Base-by-base conservation (phyloP, 1,140 invertebrate species). In the Drosophila nikananu region DNA sequence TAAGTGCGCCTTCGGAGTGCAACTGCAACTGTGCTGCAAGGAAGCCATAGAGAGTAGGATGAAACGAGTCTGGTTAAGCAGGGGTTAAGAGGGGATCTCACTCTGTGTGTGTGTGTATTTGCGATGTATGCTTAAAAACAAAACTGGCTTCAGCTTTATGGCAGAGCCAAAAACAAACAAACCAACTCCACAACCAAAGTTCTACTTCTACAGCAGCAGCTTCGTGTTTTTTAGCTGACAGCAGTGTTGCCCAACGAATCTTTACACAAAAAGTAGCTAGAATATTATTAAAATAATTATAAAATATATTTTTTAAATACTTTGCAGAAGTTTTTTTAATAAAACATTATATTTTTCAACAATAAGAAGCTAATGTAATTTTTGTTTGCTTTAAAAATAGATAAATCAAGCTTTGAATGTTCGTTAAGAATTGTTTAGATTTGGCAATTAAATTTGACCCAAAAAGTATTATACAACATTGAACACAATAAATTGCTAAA, bases 101-200 rank as follows among this genome's bases (percentile, higher is more conserved):
- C 4, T 70, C 41, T 9, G 17, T 30, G 52, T 27, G 49, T 51
- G 39, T 30, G 7, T 35, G 30, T 54, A 12, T 59, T 19, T 49
- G 67, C 49, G 23, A 67, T 58, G 55, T 74, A 63, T 77, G 81
- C 75, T 74, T 78, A 71, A 86, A 77, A 86, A 86, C 58, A 86
- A 87, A 89, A 89, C 80, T 83, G 77, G 84, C 84, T 87, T 83
- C 84, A 68, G 83, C 71, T 83, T 86, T 87, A 87, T 86, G 83
- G 80, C 83, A 83, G 66, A 66, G 75, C 60, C 83, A 87, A 89
- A 87, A 89, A 78, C 83, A 87, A 87, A 83, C 83, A 86, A 76
- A 86, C 77, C 58, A 66, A 74, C 64, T 75, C 54, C 54, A 39
- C 35, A 74, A 42, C 75, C 66, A 78, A 72, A 80, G 72, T 71